phyloP scores from a whole-genome alignment of 1,140 invertebrate genomes.

The Sycophaga agraensis region DNA sequence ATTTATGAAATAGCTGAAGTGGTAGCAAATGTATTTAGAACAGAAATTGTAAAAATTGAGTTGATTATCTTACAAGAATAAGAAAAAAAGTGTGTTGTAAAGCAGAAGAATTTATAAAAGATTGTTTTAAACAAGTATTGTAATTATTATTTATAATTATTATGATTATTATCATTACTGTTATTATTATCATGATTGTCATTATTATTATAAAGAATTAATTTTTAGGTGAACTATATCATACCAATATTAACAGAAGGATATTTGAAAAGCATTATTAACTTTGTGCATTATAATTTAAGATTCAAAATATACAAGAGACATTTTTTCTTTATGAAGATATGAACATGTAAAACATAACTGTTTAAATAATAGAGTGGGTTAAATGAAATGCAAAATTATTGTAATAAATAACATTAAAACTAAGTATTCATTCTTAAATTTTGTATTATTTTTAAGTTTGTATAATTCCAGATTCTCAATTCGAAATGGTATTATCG shows the following conservation, averaged over 20 bases:
- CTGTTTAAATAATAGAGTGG: constrained; percentile 43
- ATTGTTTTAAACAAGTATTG: constrained; percentile 48
- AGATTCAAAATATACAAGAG: constrained; percentile 44
- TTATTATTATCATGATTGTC: too few relatives aligned
- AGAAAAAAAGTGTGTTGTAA: constrained; percentile 40
- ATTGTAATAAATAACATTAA: neutral
- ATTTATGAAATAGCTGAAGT: constrained; percentile 33
- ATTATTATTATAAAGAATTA: constrained; percentile 13
- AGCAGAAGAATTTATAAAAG: constrained; percentile 46
- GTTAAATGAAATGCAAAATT: constrained; percentile 29
- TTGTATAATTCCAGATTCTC: constrained; percentile 42
- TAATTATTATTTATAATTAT: too few relatives aligned
- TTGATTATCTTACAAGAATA: constrained; percentile 47
- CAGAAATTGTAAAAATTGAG: constrained; percentile 42
- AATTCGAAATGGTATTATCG: constrained; percentile 33
- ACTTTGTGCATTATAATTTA: constrained; percentile 30
- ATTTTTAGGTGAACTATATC: constrained; percentile 42
- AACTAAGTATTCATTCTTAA: too few relatives aligned
- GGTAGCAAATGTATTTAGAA: constrained; percentile 40
- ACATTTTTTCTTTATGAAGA: constrained; percentile 42
- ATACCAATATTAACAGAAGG: constrained; percentile 44
- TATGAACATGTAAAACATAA: constrained; percentile 42
- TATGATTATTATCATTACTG: neutral
- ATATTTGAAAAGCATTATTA: constrained; percentile 39
- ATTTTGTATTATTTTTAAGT: constrained; percentile 29